Conservation (phyloP, 1,140 invertebrate genomes). For the Magallana ariakensis region DNA sequence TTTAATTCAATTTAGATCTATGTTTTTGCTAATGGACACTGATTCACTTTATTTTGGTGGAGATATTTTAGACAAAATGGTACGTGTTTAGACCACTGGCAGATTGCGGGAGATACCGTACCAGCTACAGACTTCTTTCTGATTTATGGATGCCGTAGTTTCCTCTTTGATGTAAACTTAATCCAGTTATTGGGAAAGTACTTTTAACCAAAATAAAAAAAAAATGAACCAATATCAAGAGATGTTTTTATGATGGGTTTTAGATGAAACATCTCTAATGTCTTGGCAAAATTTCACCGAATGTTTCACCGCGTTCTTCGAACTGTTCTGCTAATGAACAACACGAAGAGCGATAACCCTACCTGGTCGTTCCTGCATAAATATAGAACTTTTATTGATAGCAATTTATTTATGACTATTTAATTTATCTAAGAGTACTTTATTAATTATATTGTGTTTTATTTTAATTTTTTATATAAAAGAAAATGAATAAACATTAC, state of each 20-base stretch:
- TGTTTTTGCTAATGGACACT: slow-evolving; percentile 31
- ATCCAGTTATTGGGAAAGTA: slow-evolving; percentile 26
- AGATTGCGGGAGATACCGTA: not conserved
- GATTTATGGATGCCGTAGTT: not conserved
- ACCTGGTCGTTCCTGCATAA: too few relatives aligned
- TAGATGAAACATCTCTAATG: not conserved
- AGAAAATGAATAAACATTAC: too few relatives aligned
- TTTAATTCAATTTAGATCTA: not conserved
- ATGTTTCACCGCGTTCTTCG: not conserved
- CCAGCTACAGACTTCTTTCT: not conserved
- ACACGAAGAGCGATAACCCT: not conserved
- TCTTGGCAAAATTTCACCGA: slow-evolving; percentile 23
- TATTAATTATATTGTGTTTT: too few relatives aligned
- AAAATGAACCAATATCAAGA: slow-evolving; percentile 20
- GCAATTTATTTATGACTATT: too few relatives aligned
- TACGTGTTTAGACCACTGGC: slow-evolving; percentile 4
- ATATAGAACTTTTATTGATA: too few relatives aligned
- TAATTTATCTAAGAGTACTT: too few relatives aligned
- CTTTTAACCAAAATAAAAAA: not conserved
- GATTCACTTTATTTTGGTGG: not conserved
- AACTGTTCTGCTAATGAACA: not conserved
- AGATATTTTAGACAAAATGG: slow-evolving; percentile 29
- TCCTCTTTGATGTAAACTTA: slow-evolving; percentile 11
- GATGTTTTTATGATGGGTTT: slow-evolving; percentile 9
- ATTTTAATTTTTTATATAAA: too few relatives aligned